Evolutionary conservation across 2,888 invertebrate species (phyloP), one percentile per base, ranked within the genome.

Genomic region (Zygogramma bicolorata): DNA sequence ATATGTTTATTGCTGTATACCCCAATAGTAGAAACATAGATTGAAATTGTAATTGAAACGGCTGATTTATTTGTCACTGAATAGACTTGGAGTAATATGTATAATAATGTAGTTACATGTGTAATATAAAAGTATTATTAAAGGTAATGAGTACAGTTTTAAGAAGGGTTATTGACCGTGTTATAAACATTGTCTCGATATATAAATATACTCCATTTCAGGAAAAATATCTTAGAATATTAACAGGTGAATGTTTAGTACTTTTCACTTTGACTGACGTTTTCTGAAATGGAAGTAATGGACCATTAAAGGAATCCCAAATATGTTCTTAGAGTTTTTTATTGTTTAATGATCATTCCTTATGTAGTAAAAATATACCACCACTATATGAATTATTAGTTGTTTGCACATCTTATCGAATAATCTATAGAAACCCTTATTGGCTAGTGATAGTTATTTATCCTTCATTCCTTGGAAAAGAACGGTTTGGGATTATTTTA

Each of bases 101-200:
- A 63, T 63, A 46, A 46, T 63, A 63, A 63, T 63, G 46, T 63
- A 63, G 63, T 46, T 46, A 63, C 25, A 63, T 63, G 63, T 63
- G 63, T 46, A 63, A 42, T 29, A 63, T 63, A 63, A 46, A 46
- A 63, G 63, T 63, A 63, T 63, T 46, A 63, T 63, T 63, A 63
- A 46, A n/a, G 42, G 31, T 63, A 46, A 63, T 63, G 4, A 46
- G 18, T 46, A 63, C 13, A 27, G 8, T 46, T 27, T 4, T 27
- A 42, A 42, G 49, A 10, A 46, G 46, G n/a, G 18, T 63, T 29
- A n/a, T 34, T 63, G 25, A 46, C 40, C 40, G 18, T 63, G 29
- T 61, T 25, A 46, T 15, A 46, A 46, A 46, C 20, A 40, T 5
- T 53, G 25, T 53, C n/a, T 53, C 53, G 18, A 31, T 27, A 63